Conservation (phyloP, 2,888 invertebrate species). For the Stenichneumon culpator region DNA sequence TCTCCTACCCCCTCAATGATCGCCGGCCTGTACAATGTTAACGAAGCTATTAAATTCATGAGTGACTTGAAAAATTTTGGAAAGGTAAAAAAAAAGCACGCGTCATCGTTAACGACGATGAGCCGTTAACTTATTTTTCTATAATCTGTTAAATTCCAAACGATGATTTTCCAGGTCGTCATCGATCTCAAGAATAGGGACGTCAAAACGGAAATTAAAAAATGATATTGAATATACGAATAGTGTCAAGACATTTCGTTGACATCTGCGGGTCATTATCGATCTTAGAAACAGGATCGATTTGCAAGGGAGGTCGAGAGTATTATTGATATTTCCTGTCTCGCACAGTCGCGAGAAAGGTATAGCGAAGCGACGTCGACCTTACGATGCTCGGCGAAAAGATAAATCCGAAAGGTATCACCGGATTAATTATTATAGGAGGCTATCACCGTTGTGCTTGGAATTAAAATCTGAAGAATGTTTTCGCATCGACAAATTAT, state of each 20-base stretch:
- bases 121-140: neutral
- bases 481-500: slow-evolving; percentile 12
- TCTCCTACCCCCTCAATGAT: slow-evolving; percentile 87
- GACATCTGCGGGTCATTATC: slow-evolving; percentile 28
- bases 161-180: slow-evolving; percentile 75
- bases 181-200: slow-evolving; percentile 81
- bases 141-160: slow-evolving; percentile 3
- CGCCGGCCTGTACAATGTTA: slow-evolving; percentile 87
- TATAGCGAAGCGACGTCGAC: neutral
- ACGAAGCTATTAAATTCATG: slow-evolving; percentile 88
- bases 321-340: slow-evolving; percentile 3
- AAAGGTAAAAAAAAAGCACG: slow-evolving; percentile 85
- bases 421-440: neutral
- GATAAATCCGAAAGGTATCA: neutral
- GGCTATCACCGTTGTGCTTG: slow-evolving; percentile 18
- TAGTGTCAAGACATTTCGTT: slow-evolving; percentile 23
- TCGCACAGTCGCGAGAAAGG: neutral
- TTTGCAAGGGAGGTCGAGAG: neutral
- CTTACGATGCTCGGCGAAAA: neutral
- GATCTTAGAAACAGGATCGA: slow-evolving; percentile 9
- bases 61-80: slow-evolving; percentile 87
- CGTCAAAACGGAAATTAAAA: slow-evolving; percentile 61
- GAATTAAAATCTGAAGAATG: slow-evolving; percentile 38
- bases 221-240: slow-evolving; percentile 43
- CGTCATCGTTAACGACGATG: neutral